Evolutionary conservation across 2,113 vertebrate species (phyloP).

Genomic region (Lontra canadensis): DNA sequence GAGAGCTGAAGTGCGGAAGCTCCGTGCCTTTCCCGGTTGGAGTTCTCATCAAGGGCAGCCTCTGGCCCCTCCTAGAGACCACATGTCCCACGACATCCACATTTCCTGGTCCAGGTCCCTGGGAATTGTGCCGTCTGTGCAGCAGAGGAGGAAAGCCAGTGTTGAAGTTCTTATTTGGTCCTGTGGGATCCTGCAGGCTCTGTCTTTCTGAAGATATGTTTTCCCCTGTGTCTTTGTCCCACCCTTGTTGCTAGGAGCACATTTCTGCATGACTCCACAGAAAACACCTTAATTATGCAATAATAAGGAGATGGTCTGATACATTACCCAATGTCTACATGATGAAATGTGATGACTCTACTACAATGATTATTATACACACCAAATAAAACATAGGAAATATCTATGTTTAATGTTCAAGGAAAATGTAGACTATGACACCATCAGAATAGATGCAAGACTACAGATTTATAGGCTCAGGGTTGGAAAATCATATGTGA

Average conservation of each 20-base stretch:
- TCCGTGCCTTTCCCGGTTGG: neutral
- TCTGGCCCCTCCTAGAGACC: neutral
- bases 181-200: neutral
- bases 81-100: fast-evolving
- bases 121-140: neutral
- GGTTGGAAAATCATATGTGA: neutral
- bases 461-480: neutral
- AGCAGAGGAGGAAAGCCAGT: neutral
- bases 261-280: neutral
- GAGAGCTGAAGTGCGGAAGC: neutral
- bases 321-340: neutral
- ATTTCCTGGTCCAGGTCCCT: neutral
- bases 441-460: neutral
- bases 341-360: neutral
- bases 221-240: neutral
- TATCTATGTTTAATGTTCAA: neutral
- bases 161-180: neutral
- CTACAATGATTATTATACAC: neutral
- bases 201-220: neutral
- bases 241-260: neutral
- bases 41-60: neutral
- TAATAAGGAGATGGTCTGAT: neutral
- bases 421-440: neutral
- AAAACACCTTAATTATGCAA: neutral
- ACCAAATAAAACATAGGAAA: neutral